A percentile compares a stretch with the other conserved stretches of the same genome.
phyloP scores from a whole-genome alignment of 2,113 vertebrate genomes.

The Chascanopsetta lugubris region DNA sequence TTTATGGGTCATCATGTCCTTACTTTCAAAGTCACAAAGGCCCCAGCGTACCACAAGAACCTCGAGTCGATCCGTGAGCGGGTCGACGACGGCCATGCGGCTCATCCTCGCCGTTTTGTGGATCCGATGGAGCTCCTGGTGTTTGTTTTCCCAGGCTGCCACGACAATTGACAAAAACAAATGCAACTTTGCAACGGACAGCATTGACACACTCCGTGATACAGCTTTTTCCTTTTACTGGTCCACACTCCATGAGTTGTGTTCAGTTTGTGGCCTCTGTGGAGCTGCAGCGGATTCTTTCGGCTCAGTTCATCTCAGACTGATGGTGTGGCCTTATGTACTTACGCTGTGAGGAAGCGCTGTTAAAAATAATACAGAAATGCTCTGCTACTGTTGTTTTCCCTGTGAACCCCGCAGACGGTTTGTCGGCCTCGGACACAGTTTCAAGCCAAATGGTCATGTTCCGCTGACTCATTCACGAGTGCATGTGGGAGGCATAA shows the following conservation, averaged over 20 bases:
- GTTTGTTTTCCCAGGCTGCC: neutral
- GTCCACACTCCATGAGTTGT: conserved; percentile 3
- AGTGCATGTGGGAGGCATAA: conserved; percentile 60
- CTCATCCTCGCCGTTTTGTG: conserved; percentile 8
- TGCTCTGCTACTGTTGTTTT: conserved; percentile 28
- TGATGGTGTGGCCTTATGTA: conserved; percentile 8
- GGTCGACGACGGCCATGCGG: neutral
- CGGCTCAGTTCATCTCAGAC: conserved; percentile 9
- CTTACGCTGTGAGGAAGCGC: conserved; percentile 2
- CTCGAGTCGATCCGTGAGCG: conserved; percentile 5
- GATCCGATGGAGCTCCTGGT: conserved; percentile 7
- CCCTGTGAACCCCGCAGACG: conserved; percentile 33
- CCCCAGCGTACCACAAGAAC: conserved; percentile 35
- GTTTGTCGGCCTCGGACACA: conserved; percentile 43
- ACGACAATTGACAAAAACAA: neutral
- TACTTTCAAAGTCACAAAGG: conserved; percentile 65
- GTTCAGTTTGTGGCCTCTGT: neutral
- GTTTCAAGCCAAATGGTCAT: conserved; percentile 60
- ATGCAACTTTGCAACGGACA: neutral
- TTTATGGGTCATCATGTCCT: conserved; percentile 71
- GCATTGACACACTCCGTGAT: conserved; percentile 4
- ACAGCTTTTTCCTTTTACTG: conserved; percentile 1
- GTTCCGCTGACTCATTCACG: conserved; percentile 74
- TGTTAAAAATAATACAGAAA: conserved; percentile 21
- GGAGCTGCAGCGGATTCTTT: conserved; percentile 10